A percentile compares a stretch with the other conserved stretches of the same genome.
Conservation (phyloP, 2,113 vertebrate genomes). For the Bostrychus sinensis region DNA sequence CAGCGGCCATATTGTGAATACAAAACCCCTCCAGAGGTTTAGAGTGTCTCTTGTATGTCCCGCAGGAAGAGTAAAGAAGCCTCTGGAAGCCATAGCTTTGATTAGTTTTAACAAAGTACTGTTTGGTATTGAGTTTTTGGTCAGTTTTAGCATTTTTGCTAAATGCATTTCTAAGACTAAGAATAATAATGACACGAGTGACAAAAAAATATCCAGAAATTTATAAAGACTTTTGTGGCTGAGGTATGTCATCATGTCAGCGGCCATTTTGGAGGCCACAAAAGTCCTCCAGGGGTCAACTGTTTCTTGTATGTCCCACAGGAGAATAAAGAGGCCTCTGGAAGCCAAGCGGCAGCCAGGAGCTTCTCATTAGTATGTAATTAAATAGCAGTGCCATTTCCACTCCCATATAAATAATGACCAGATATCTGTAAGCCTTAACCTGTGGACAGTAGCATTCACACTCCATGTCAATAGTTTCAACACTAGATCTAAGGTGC, state of each 20-base stretch:
- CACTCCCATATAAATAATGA: constrained; percentile 26
- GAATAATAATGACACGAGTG: too few relatives aligned
- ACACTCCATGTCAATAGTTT: constrained; percentile 58
- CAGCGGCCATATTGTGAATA: constrained; percentile 49
- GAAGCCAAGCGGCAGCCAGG: constrained; percentile 75
- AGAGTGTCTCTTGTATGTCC: constrained; percentile 79
- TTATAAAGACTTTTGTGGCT: neutral
- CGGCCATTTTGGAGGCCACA: constrained; percentile 48
- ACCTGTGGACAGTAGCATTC: constrained; percentile 28
- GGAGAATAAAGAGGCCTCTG: constrained; percentile 80
- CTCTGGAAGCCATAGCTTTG: too few relatives aligned
- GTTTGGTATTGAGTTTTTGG: too few relatives aligned
- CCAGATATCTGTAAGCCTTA: constrained; percentile 14
- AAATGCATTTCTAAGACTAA: too few relatives aligned
- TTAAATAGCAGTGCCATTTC: constrained; percentile 53
- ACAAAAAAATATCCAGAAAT: too few relatives aligned
- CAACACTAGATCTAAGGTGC: constrained; percentile 46
- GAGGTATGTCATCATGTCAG: neutral
- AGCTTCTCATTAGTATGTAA: constrained; percentile 83
- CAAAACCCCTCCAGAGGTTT: constrained; percentile 47
- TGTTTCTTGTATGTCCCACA: constrained; percentile 82
- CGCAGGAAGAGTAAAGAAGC: constrained; percentile 82
- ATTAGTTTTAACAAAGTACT: too few relatives aligned
- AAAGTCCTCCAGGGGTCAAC: constrained; percentile 58
- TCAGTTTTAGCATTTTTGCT: too few relatives aligned